Conservation (phyloP, 2,888 invertebrate species). For the Aethes cnicana region DNA sequence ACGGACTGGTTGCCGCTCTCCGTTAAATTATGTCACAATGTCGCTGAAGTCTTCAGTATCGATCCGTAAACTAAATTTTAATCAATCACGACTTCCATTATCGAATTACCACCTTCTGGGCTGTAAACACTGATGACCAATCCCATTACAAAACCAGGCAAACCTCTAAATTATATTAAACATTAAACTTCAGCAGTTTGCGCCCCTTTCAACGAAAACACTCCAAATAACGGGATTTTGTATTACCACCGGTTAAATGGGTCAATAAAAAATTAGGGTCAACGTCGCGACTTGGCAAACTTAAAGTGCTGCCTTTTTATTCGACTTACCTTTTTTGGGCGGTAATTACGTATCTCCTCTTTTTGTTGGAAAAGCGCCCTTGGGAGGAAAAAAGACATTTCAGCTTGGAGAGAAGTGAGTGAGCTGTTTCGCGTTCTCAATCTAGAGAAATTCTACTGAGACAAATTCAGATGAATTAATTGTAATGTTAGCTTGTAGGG, state of each 20-base stretch:
- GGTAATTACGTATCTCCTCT: constrained; percentile 25
- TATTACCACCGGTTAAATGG: constrained; percentile 24
- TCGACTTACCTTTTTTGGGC: constrained; percentile 14
- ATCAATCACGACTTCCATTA: not conserved
- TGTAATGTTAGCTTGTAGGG: too few species aligned
- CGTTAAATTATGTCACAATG: too few species aligned
- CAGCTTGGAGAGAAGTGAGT: not conserved
- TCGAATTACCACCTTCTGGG: not conserved
- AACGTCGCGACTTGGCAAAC: constrained; percentile 17
- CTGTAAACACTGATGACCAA: constrained; percentile 3
- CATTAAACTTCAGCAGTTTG: constrained; percentile 26
- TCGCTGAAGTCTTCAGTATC: too few species aligned
- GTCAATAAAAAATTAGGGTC: constrained; percentile 31
- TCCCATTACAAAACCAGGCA: constrained; percentile 7
- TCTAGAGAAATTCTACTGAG: too few species aligned
- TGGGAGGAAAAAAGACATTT: not conserved
- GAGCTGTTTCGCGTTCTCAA: too few species aligned
- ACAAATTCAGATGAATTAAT: too few species aligned
- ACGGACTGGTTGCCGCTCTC: too few species aligned
- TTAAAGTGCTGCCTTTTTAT: constrained; percentile 4
- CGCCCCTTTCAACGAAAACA: constrained; percentile 22
- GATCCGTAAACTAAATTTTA: too few species aligned
- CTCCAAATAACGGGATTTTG: constrained; percentile 22
- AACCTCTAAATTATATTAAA: constrained; percentile 18
- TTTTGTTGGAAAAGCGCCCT: constrained; percentile 16